Base-by-base conservation (phyloP, 2,113 vertebrate species). In the Amphiprion percula region DNA sequence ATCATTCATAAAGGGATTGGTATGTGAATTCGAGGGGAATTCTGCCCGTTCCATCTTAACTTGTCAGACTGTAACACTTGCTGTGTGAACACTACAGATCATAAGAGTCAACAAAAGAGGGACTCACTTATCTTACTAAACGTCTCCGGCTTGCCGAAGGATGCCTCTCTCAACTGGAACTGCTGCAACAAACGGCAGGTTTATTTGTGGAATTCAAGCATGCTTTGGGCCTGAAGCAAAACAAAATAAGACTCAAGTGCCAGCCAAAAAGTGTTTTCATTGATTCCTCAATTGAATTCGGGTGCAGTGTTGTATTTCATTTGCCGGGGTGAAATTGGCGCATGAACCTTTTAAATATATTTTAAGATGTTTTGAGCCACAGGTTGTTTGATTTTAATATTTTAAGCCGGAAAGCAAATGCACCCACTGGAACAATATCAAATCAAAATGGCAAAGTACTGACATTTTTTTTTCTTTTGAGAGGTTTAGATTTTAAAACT, bases 1-100 rank as follows among this genome's bases (percentile, higher is more conserved):
- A 75, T 79, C 61, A 68, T 77, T 68, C 50, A 33, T 82, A 68
- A 74, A 59, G 41, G 26, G 68, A 69, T 28, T 83, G 78, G 50
- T 46, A 54, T 71, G 33, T 41, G 79, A 82, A 56, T 37, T 17
- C 14, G 28, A 10, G 23, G 26, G 75, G 30, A 61, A 69, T 71
- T 60, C 59, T 47, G 56, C 46, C 53, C 2, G 19, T 59, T 83
- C 28, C 1, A 1, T 60, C 78, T 85, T 56, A 60, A 54, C 63
- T 60, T 70, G 67, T 78, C 47, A 82, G 49, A 33, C 39, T 56
- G 67, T 15, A 33, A 41, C 10, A 0, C 67, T 70, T 2, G 39
- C 44, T 30, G 64, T 71, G 61, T 74, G 58, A 44, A 30, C 68
- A 23, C 0, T 17, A 61, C 39, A 46, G 46, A 79, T 69, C 71